Evolutionary conservation across 1,140 invertebrate genomes (phyloP), one percentile per base, ranked within the genome.

Genomic region (Macrotrachela quadricornifera): DNA sequence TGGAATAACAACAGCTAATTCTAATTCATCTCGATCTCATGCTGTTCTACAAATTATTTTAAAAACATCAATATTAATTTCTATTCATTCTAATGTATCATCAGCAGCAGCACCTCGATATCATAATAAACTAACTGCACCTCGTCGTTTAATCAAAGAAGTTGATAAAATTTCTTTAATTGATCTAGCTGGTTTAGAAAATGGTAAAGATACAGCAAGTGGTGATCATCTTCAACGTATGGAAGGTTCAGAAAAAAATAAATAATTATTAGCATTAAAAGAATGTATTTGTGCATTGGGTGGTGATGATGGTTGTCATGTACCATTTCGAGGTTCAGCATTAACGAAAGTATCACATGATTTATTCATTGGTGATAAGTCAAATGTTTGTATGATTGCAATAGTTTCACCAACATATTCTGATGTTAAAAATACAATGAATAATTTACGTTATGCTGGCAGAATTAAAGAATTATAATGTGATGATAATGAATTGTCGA

Each of bases 211-310:
- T 68, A 96, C 91, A 30, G 87, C 80, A n/a, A 88, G 85, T 60
- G 81, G 90, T 39, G 88, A 96, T 70, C 73, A 86, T 52, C 86
- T 92, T 73, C 95, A 88, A 6, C 69, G 86, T 59, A 86, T 94
- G 80, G 92, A 99, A 76, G 91, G 91, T 56, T 92, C 90, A 46
- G 92, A 97, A 72, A 99, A 97, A 56, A 99, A 97, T 70, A 96
- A 95, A 69, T 92, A 87, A 45, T 71, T 97, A 9, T 70, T 97
- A 43, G 90, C 92, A 0, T 73, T 97, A 18, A 97, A 97, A 71
- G 92, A 97, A 72, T 97, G 92, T 67, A 97, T 99, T 62, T 75
- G 92, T 46, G 91, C 91, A 15, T 73, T 97, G 51, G 88, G 88
- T 16, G 79, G 83, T 17, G 71, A 69, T 50, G 87, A 85, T 47